Base-by-base conservation (phyloP, 2,113 vertebrate genomes). In the Lanius collurio region DNA sequence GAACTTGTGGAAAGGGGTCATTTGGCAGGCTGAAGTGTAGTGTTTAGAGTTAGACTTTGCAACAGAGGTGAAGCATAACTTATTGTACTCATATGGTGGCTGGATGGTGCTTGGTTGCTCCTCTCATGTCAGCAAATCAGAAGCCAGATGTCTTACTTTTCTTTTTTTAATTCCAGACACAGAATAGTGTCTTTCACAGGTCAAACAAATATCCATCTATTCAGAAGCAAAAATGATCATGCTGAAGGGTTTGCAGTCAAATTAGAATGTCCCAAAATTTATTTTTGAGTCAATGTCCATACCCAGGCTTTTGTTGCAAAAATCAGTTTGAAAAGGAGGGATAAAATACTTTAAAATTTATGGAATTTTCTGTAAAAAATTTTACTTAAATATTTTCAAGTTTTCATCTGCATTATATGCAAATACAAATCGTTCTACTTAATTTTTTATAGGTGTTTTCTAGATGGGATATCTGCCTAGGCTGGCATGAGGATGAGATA, bases 1-100 rank as follows among this genome's bases (percentile, higher is more conserved):
- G 55, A 80, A 89, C 60, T 80, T 90, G 80, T 39, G 60, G 76
- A 83, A 93, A 96, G 39, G n/a, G 64, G 68, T 92, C 88, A 83
- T 89, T 90, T 16, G 30, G 60, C 89, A 90, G 82, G 21, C 82
- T 37, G 67, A 90, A 76, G 5, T 17, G 6, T 57, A 59, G 50
- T 42, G 19, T 81, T 94, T 86, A 76, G 59, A 87, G 41, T 37
- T 28, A 60, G 56, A 21, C 21, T 95, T 69, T 81, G 71, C 68
- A 93, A 19, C 52, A 59, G 64, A 70, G 47, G 37, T 89, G 64
- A 88, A 83, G 42, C 30, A 88, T 94, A 57, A 57, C 14, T 90
- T 87, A 70, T 26, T 90, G 67, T 56, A 35, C 49, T 93, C 37
- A 9, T 75, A 35, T 35, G 44, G 60, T 86, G 63, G 13, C 30